Percentiles rank a stretch among this genome's conserved stretches.
Evolutionary conservation across 2,888 invertebrate species (phyloP).

Genomic region (Lordiphosa fenestrarum): DNA sequence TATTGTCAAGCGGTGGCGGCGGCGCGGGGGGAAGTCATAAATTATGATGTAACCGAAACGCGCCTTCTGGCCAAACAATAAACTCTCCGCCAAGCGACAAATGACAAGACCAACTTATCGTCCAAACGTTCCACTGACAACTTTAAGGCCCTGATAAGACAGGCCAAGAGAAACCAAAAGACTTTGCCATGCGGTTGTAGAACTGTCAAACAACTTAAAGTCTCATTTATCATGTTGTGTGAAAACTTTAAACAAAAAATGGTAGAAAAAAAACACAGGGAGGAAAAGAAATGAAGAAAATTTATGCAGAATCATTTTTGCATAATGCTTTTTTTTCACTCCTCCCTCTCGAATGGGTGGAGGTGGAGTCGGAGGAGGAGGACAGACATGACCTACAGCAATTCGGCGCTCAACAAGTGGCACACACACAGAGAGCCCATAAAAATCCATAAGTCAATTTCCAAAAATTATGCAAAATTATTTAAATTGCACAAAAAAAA

Average conservation of each 20-base stretch:
- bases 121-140: constrained; percentile 61
- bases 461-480: constrained; percentile 79
- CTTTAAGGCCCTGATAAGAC: constrained; percentile 54
- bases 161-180: constrained; percentile 35
- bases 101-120: constrained; percentile 2
- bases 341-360: constrained; percentile 1
- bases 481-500: constrained; percentile 70
- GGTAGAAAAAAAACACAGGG: background rate
- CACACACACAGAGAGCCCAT: constrained; percentile 39
- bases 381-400: constrained; percentile 77
- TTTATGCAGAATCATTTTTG: constrained; percentile 66
- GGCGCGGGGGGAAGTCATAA: constrained; percentile 65
- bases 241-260: constrained; percentile 50
- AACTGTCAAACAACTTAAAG: constrained; percentile 77
- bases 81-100: background rate
- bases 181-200: background rate
- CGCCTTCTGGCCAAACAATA: constrained; percentile 22
- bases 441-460: constrained; percentile 77
- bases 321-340: constrained; percentile 50
- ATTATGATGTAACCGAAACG: constrained; percentile 70
- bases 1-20: constrained; percentile 48
- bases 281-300: constrained; percentile 18
- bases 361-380: background rate
- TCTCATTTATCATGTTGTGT: constrained; percentile 75
- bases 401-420: constrained; percentile 66